Base-by-base conservation (phyloP, 2,113 vertebrate species). In the Notechis scutatus region DNA sequence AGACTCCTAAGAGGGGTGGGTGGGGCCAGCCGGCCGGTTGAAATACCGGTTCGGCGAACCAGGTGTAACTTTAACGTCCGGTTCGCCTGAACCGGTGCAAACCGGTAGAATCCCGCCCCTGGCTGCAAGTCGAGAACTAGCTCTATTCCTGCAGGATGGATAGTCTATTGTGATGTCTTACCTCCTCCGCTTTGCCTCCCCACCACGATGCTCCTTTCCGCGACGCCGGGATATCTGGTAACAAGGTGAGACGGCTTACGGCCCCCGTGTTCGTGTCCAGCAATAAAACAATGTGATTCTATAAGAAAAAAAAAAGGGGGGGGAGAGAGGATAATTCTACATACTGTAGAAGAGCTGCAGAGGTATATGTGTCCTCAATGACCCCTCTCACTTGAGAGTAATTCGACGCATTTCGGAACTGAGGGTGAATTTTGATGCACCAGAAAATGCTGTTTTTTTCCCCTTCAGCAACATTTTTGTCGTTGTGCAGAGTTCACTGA, bases 261-360 rank as follows among this genome's bases (percentile, higher is more conserved):
- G 98, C 96, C 1, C 98, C 98, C 0, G 94, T 98, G 1, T 92
- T 96, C 92, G 98, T 96, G 96, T 99, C 98, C 95, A 99, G 26
- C 91, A 99, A 96, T 42, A 99, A 96, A 92, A 99, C 97, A 1
- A 98, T 97, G 94, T 99, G 98, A 94, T 97, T 99, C 99, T 99
- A 96, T 20, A 92, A 96, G 50, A n/a, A 54, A 45, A 59, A n/a
- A n/a, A n/a, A n/a, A n/a, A n/a, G 10, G 56, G 94, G 26, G 10
- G 50, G 1, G 50, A 59, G 15, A 34, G 29, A 90, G 26, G 9
- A 7, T 2, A 11, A n/a, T 8, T n/a, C 10, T 59, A 81, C 4
- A 24, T 26, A 52, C 74, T 69, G 64, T 91, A 23, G 0, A 39
- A 50, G 12, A 4, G 18, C 12, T 64, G 55, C 85, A 29, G 94